Evolutionary conservation across 35 echinoderm and acorn worm species (phyloP), one percentile per base, ranked within the genome.

Genomic region (Hemicentrotus pulcherrimus): DNA sequence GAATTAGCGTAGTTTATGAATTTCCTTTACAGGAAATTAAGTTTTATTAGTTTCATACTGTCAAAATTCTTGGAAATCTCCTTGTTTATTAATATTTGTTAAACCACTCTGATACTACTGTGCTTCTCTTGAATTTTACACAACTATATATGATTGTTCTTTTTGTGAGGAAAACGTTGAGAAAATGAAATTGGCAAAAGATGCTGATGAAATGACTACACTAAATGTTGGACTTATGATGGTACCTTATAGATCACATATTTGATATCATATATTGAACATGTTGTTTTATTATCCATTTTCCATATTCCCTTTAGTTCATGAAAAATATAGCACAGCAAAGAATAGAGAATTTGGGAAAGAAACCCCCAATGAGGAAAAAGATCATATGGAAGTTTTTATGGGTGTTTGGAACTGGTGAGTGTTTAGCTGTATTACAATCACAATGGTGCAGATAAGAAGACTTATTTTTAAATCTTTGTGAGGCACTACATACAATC

Each of bases 321-420:
- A 48, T 70, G 47, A 98, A 98, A 94, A 97, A 98, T 86, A 96
- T 94, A 52, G 96, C 95, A 32, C 96, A 98, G 46, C 46, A 31
- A 71, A 94, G 91, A 47, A 61, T 97, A 32, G 92, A 98, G 9
- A 12, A 95, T 13, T 55, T 98, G 24, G 96, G 89, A 33, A 98
- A 91, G 78, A 95, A 86, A 61, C 85, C 95, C n/a, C 91, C 95
- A 94, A 32, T 78, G 24, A 61, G 41, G 32, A 94, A 94, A 41
- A 95, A 94, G 61, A 86, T 94, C 8, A 46, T 46, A 4, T 96
- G 96, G 97, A 98, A 98, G 61, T 65, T 89, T 11, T 28, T 98
- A 3, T 98, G 97, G 97, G 94, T 98, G 41, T 6, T 98, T 28
- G 96, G 97, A 91, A 98, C 97, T 91, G 97, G 97, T 98, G 94